Evolutionary conservation across 1,140 invertebrate species (phyloP).

Genomic region (Tachypleus tridentatus): DNA sequence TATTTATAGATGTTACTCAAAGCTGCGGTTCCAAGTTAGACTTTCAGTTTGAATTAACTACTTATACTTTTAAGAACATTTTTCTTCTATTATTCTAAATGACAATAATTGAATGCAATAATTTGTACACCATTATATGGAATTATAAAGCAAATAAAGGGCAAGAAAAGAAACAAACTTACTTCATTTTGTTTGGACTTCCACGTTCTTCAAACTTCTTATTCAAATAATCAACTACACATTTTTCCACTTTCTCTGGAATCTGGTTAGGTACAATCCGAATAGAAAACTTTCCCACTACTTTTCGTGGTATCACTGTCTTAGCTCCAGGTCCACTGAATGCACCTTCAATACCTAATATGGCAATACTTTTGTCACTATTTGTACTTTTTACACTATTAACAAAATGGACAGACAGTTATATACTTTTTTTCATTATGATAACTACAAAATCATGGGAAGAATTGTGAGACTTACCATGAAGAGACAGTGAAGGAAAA

Average conservation of each 20-base stretch:
- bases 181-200: constrained; percentile 80
- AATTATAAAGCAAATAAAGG: not conserved
- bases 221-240: constrained; percentile 58
- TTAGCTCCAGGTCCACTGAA: constrained; percentile 84
- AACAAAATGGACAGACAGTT: constrained; percentile 5
- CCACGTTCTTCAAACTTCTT: constrained; percentile 52
- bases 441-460: not conserved
- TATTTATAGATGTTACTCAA: too few species aligned
- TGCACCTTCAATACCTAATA: constrained; percentile 65
- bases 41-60: too few species aligned
- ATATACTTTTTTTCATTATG: not conserved
- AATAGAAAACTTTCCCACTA: constrained; percentile 92
- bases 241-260: constrained; percentile 57
- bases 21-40: too few species aligned
- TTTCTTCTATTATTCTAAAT: not conserved
- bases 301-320: constrained; percentile 89
- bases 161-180: constrained; percentile 22
- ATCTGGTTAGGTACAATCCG: constrained; percentile 85
- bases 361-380: not conserved
- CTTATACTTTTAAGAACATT: not conserved
- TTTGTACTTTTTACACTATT: not conserved
- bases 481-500: constrained; percentile 75
- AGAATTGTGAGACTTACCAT: constrained; percentile 43
- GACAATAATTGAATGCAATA: not conserved
- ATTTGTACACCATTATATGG: constrained; percentile 1